Percentiles rank a stretch among this genome's conserved stretches.
These are phyloP conservation scores for Falco naumanni DNA, from an alignment of 2,797 vertebrate species.

Conservation along the genomic window DNA sequence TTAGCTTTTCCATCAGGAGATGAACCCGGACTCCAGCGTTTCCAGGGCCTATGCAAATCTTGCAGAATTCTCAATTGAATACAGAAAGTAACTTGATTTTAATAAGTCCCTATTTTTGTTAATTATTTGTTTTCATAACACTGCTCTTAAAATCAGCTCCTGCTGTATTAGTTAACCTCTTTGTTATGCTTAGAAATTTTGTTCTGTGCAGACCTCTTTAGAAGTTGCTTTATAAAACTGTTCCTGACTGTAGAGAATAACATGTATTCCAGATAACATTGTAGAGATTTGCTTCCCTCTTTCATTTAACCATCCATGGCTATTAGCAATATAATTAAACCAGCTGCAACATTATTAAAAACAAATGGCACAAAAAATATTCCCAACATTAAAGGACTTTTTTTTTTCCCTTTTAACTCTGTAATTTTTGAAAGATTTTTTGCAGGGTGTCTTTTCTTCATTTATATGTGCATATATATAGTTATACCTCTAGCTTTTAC, in stretches of 20 bases:
- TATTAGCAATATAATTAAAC: neutral
- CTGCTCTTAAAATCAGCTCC: neutral
- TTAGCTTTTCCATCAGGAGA: neutral
- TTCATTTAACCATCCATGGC: neutral
- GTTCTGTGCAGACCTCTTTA: neutral
- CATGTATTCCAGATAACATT: neutral
- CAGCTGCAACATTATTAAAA: neutral
- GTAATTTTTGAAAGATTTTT: neutral
- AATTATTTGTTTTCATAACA: neutral
- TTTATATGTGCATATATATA: neutral
- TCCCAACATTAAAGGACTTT: neutral
- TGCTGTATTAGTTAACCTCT: neutral
- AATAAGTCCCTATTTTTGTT: neutral
- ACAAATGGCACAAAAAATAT: neutral
- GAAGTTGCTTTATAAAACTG: neutral
- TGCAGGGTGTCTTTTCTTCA: neutral
- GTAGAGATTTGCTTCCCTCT: neutral
- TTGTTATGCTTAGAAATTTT: neutral
- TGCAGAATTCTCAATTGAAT: neutral
- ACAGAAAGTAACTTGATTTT: neutral
- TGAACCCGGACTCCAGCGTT: neutral
- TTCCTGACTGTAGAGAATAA: neutral
- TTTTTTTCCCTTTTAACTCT: fast-evolving
- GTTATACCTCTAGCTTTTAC: neutral
- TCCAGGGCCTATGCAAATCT: neutral